phyloP scores from a whole-genome alignment of 2,113 vertebrate species.

The Coracopsis vasa region DNA sequence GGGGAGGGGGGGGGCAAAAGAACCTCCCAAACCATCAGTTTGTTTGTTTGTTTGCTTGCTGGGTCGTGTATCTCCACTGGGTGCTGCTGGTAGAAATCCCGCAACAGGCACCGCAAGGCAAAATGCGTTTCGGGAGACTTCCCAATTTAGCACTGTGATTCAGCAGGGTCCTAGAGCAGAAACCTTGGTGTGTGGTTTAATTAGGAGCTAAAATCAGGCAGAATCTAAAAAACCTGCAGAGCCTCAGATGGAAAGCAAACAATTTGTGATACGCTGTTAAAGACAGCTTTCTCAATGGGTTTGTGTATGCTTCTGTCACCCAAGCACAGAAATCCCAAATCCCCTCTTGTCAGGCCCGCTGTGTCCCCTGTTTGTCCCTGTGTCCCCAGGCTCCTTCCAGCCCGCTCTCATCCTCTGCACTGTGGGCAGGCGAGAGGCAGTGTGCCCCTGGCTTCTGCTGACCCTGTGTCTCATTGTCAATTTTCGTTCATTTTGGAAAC shows the following conservation, averaged over 20 bases:
- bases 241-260: background rate
- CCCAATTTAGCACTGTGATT: background rate
- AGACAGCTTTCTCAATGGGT: background rate
- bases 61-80: background rate
- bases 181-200: background rate
- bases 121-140: background rate
- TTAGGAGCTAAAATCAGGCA: background rate
- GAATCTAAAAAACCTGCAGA: background rate
- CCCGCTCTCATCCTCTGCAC: rapidly evolving
- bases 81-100: background rate
- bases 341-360: background rate
- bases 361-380: rapidly evolving
- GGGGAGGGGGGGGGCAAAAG: background rate
- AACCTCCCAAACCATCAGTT: background rate
- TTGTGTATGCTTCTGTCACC: background rate
- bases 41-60: background rate
- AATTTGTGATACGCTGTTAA: background rate
- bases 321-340: background rate
- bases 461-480: background rate
- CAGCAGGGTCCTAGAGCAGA: background rate
- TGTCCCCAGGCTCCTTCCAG: background rate
- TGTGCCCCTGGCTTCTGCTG: background rate
- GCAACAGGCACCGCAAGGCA: background rate
- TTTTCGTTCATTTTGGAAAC: conserved; percentile 7
- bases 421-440: background rate